Base-by-base conservation (phyloP, 2,888 invertebrate species). In the Diarsia dahlii region DNA sequence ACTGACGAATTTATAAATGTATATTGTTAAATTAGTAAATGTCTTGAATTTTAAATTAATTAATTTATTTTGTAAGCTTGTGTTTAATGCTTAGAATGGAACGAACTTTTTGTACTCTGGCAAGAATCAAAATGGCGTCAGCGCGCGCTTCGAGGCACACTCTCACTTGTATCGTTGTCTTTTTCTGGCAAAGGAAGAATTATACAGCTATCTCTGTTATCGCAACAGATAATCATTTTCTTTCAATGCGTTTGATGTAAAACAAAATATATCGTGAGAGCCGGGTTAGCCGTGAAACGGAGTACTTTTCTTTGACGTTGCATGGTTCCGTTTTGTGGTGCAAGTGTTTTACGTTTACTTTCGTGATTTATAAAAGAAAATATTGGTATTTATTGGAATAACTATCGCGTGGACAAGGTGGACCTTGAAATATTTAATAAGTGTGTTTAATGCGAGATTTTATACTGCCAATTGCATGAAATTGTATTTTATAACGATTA, bases 291-390 rank as follows among this genome's bases (percentile, higher is more conserved):
- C 92, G 94, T 92, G 93, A 91, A 91, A 90, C 89, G 87, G 90
- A 87, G 91, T 92, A 92, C 91, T 93, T 93, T 93, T 90, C 87
- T 90, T 92, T 91, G 91, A 91, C 91, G 93, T 92, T 91, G 92
- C 91, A 91, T 92, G 90, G 88, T 92, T 92, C 89, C 88, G 92
- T 92, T 92, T 91, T 90, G 89, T 91, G 90, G 85, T 91, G 87
- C 89, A 79, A 80, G 88, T 90, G 91, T 91, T 90, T 92, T 90
- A 87, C 88, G 89, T 88, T 89, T 89, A 90, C 88, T 88, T 90
- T 90, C 89, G 91, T 90, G 90, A 77, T 82, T 86, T 87, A 77
- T 83, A 84, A 87, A 84, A 84, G 83, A 88, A 87, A 88, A 84
- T 77, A 82, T 81, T 74, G 62, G 50, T 77, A 80, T 73, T 67